phyloP scores from a whole-genome alignment of 2,888 invertebrate species.

The Gandaritis pyraliata region DNA sequence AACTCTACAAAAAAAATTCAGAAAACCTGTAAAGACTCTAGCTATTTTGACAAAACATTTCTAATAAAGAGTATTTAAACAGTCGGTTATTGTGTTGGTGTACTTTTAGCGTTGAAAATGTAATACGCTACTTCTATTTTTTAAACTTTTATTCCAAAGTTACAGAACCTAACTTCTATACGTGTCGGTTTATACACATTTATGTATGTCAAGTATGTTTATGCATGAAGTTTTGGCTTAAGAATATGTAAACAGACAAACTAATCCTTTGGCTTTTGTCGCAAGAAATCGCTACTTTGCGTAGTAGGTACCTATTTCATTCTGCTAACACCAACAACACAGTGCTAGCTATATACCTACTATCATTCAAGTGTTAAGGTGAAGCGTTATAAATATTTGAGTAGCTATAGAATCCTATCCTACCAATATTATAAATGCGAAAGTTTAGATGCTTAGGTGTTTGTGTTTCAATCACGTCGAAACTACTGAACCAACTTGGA shows the following conservation, averaged over 20 bases:
- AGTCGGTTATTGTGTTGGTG: constrained; percentile 6
- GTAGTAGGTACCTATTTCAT: too few species aligned
- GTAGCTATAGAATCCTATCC: too few species aligned
- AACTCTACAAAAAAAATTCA: too few species aligned
- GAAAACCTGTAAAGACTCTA: too few species aligned
- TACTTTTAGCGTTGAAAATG: not conserved
- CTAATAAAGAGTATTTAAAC: not conserved
- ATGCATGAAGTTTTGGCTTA: constrained; percentile 37
- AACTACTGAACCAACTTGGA: too few species aligned
- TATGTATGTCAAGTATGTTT: constrained; percentile 28
- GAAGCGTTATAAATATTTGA: too few species aligned
- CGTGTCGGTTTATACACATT: constrained; percentile 21
- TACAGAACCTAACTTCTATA: constrained; percentile 9
- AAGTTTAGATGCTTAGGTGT: too few species aligned
- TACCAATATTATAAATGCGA: too few species aligned
- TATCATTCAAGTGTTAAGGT: too few species aligned
- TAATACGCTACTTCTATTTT: not conserved
- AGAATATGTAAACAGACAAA: constrained; percentile 33
- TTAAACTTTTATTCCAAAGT: not conserved
- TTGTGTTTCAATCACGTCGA: too few species aligned
- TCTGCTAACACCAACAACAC: too few species aligned
- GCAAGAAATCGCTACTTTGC: constrained; percentile 3
- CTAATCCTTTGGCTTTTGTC: constrained; percentile 29
- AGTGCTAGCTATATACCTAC: too few species aligned
- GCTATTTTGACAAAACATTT: not conserved